These are phyloP conservation scores for Pangasius mekongensis DNA, from an alignment of 2,797 vertebrate genomes.

Conservation along the genomic window DNA sequence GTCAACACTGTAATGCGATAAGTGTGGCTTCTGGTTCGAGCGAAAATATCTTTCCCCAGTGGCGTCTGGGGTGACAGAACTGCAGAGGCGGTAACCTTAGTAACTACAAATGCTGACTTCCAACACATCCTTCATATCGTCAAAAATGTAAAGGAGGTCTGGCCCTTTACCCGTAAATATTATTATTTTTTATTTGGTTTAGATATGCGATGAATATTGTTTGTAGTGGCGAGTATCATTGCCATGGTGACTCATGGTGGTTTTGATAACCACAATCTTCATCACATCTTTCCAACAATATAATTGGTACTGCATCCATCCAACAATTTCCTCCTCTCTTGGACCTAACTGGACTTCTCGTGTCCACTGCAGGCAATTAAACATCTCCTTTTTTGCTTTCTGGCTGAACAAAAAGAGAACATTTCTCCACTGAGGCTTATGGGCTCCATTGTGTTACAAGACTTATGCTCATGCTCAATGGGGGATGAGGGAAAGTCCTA, in stretches of 20 bases:
- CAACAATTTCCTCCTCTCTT: not conserved
- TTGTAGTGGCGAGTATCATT: not conserved
- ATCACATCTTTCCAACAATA: not conserved
- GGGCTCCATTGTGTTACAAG: conserved; percentile 40
- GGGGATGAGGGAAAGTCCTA: conserved; percentile 56
- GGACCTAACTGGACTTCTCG: not conserved
- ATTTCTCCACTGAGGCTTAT: conserved; percentile 46
- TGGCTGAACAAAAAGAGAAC: conserved; percentile 12
- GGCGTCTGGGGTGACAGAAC: conserved; percentile 55
- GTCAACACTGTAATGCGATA: conserved; percentile 40
- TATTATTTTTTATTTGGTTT: not conserved
- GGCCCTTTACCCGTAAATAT: not conserved
- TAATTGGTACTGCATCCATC: not conserved
- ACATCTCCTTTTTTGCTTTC: conserved; percentile 7
- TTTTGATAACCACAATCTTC: not conserved
- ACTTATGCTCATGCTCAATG: conserved; percentile 44
- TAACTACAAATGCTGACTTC: conserved; percentile 66
- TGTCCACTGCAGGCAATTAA: conserved; percentile 25
- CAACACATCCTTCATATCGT: conserved; percentile 44
- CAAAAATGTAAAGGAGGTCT: not conserved
- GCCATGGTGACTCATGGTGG: not conserved
- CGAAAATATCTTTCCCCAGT: conserved; percentile 43
- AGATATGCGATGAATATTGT: not conserved
- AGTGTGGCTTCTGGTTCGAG: conserved; percentile 33
- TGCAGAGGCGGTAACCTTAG: conserved; percentile 67